These are phyloP conservation scores for Pungitius pungitius DNA, from an alignment of 2,113 vertebrate species.

Conservation along the genomic window DNA sequence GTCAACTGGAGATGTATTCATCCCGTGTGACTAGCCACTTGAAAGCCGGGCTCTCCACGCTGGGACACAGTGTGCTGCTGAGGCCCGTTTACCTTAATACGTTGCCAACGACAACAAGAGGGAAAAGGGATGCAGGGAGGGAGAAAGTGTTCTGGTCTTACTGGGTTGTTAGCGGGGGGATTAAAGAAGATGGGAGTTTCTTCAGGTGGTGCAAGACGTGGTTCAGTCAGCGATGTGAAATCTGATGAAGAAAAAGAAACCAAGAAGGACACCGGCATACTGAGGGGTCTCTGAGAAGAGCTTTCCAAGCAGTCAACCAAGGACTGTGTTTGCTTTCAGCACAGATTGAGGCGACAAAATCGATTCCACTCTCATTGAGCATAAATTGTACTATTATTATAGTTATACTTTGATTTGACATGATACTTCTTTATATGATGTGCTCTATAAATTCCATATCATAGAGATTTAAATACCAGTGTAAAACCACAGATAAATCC, in stretches of 20 bases:
- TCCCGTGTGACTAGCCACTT: constrained; percentile 50
- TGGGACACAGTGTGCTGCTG: constrained; percentile 53
- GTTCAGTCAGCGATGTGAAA: constrained; percentile 58
- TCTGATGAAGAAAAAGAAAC: constrained; percentile 59
- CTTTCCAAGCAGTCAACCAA: background rate
- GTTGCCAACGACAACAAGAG: constrained; percentile 71
- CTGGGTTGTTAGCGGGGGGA: constrained; percentile 30
- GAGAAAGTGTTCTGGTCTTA: constrained; percentile 46
- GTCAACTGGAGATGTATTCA: constrained; percentile 44
- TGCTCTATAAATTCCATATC: background rate
- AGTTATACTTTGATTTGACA: background rate
- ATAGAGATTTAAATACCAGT: background rate
- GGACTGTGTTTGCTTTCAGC: background rate
- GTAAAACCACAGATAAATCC: background rate
- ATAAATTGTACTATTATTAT: no score
- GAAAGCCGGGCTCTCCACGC: constrained; percentile 51
- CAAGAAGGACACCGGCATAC: constrained; percentile 13
- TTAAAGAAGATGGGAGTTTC: constrained; percentile 24
- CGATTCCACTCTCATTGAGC: background rate
- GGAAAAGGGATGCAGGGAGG: constrained; percentile 12
- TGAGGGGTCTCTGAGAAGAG: no score
- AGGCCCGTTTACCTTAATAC: constrained; percentile 56
- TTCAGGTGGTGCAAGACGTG: constrained; percentile 46
- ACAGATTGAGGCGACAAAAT: background rate
- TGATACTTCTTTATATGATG: background rate